A percentile compares a stretch with the other conserved stretches of the same genome.
phyloP scores from a whole-genome alignment of 2,888 invertebrate genomes.

The Orthosia gracilis region DNA sequence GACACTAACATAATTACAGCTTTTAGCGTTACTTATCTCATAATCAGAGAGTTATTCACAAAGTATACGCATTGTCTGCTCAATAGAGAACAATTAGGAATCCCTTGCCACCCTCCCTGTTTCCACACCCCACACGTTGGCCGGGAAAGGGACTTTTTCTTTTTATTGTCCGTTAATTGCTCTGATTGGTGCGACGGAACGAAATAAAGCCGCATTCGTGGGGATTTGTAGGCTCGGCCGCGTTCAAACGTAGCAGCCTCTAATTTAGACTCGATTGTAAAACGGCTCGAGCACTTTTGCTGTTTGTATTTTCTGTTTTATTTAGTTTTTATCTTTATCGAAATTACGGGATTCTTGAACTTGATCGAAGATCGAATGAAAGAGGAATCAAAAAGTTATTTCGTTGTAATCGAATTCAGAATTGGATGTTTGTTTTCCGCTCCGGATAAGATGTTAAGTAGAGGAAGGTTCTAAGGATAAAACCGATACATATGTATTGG shows the following conservation, averaged over 20 bases:
- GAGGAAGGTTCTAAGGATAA: constrained; percentile 40
- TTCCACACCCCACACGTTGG: constrained; percentile 68
- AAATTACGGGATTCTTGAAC: constrained; percentile 58
- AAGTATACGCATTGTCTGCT: constrained; percentile 70
- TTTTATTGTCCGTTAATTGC: constrained; percentile 85
- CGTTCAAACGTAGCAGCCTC: constrained; percentile 77
- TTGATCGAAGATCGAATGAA: constrained; percentile 43
- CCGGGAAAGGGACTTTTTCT: constrained; percentile 76
- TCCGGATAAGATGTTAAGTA: constrained; percentile 43
- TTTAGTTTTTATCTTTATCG: constrained; percentile 55
- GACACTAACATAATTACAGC: constrained; percentile 22
- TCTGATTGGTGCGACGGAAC: constrained; percentile 85
- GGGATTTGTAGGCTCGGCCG: constrained; percentile 77
- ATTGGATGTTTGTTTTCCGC: constrained; percentile 31
- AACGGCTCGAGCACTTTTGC: constrained; percentile 65
- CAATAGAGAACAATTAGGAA: constrained; percentile 76
- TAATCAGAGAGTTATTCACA: constrained; percentile 68
- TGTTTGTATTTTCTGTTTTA: constrained; percentile 60
- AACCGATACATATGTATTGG: constrained; percentile 57
- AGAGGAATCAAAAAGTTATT: constrained; percentile 51
- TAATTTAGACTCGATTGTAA: constrained; percentile 81
- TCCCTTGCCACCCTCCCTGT: constrained; percentile 67
- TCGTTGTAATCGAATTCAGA: constrained; percentile 51
- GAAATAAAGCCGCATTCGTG: constrained; percentile 83
- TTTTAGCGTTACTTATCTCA: constrained; percentile 43